phyloP scores from a whole-genome alignment of 2,113 vertebrate species.

The Grus americana region DNA sequence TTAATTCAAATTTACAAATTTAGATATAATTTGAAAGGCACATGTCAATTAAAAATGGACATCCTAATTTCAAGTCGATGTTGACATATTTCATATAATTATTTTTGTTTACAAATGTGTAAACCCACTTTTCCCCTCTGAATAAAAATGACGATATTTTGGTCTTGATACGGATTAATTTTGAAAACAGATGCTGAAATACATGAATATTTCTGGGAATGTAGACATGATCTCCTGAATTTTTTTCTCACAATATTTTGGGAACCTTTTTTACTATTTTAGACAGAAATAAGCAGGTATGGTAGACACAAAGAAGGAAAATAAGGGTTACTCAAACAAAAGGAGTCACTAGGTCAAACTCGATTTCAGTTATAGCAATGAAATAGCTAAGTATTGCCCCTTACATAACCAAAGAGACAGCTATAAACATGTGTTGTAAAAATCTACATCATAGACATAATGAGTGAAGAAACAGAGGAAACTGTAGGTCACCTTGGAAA shows the following conservation, averaged over 20 bases:
- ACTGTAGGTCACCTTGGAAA: background rate
- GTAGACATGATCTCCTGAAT: background rate
- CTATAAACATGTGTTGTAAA: background rate
- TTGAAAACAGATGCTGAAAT: background rate
- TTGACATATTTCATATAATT: background rate
- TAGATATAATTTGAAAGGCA: background rate
- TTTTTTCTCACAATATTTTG: background rate
- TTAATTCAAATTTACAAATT: background rate
- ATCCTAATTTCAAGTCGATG: background rate
- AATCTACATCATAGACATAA: background rate
- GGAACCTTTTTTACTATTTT: background rate
- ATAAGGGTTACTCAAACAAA: background rate
- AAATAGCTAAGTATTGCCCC: background rate
- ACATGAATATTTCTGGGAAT: background rate
- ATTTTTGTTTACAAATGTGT: background rate
- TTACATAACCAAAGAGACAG: background rate
- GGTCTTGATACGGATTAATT: background rate
- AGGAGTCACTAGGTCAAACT: background rate
- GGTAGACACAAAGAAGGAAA: background rate
- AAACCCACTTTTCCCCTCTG: fast-evolving
- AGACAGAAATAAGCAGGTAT: background rate
- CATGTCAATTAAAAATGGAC: background rate
- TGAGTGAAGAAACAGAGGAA: background rate
- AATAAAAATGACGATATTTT: background rate
- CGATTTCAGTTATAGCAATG: background rate